phyloP scores from a whole-genome alignment of 2,797 vertebrate genomes.

The Sternotherus odoratus region DNA sequence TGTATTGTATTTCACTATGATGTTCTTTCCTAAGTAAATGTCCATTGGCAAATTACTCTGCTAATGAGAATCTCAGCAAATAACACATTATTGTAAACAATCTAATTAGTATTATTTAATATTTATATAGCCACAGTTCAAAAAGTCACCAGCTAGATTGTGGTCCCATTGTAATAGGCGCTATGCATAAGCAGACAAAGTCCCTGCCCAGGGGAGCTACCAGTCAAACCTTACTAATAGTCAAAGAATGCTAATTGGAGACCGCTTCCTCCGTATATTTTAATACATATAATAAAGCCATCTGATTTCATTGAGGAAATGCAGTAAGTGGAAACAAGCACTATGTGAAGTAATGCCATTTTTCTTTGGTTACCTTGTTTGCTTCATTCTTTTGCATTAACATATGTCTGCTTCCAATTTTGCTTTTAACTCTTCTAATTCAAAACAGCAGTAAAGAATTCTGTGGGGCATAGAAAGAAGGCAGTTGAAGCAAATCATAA shows the following conservation, averaged over 20 bases:
- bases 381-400: conserved; percentile 3
- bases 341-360: not conserved
- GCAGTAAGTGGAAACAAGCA: not conserved
- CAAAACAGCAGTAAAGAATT: not conserved
- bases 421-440: not conserved
- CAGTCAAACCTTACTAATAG: not conserved
- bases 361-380: not conserved
- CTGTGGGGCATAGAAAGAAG: not conserved
- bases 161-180: not conserved
- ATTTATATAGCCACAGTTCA: not conserved
- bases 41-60: not conserved
- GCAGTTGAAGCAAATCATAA: not conserved
- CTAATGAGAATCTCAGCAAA: not conserved
- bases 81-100: not conserved
- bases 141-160: not conserved
- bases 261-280: not conserved
- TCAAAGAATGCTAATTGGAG: not conserved
- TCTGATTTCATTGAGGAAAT: not conserved
- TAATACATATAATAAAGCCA: not conserved
- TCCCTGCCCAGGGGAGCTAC: not conserved
- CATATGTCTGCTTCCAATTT: not conserved
- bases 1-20: not conserved
- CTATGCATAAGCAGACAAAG: not conserved
- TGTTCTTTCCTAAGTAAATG: not conserved
- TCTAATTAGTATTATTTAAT: not conserved